Evolutionary conservation across 2,113 vertebrate species (phyloP).

Genomic region (Emydura subglobosa): DNA sequence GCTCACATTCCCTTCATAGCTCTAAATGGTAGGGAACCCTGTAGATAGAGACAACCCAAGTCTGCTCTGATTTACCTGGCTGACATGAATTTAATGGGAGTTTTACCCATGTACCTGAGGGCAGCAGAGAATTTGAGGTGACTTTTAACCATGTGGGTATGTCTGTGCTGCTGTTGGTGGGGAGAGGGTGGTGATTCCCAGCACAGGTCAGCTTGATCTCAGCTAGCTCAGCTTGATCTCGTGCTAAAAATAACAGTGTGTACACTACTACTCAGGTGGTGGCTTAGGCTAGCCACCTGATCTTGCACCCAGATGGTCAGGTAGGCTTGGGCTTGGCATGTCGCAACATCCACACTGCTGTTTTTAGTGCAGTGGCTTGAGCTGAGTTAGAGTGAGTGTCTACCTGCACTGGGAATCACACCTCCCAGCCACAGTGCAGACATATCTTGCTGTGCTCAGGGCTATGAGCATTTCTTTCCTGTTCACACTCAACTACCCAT

Average conservation of each 20-base stretch:
- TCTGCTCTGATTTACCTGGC: neutral
- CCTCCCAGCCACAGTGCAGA: neutral
- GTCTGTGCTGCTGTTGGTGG: neutral
- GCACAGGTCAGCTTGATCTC: neutral
- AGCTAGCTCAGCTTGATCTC: neutral
- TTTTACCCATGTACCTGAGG: neutral
- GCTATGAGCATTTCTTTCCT: neutral
- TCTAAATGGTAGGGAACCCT: neutral
- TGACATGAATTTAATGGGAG: neutral
- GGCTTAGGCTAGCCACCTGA: neutral
- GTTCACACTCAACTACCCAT: fast-evolving
- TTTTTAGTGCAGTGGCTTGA: neutral
- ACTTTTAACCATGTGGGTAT: neutral
- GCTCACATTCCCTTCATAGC: neutral
- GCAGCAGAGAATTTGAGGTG: neutral
- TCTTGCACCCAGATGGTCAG: neutral
- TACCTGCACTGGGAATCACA: neutral
- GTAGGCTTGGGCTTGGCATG: neutral
- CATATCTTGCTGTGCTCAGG: neutral
- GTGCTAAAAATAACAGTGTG: neutral
- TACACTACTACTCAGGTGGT: neutral
- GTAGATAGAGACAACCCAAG: neutral
- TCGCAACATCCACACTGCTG: no score
- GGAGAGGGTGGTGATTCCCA: neutral
- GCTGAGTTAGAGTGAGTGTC: neutral